These are phyloP conservation scores for Bicyclus anynana DNA, from an alignment of 1,140 invertebrate species.

Conservation along the genomic window DNA sequence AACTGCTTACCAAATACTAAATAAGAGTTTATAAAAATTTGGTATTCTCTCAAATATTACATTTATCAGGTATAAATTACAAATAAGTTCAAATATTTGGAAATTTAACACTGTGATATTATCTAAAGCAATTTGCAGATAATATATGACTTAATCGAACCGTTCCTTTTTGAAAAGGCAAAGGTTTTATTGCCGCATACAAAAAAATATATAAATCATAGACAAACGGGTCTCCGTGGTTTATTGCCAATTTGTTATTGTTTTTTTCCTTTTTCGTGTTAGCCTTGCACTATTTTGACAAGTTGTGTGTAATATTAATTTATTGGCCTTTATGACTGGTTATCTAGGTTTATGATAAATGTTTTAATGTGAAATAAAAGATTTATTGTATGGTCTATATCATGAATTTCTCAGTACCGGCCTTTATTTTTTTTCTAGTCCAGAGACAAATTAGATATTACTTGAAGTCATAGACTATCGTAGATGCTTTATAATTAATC, in stretches of 20 bases:
- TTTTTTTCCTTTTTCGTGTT: slow-evolving; percentile 25
- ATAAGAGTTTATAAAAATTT: too few species aligned
- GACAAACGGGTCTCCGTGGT: slow-evolving; percentile 34
- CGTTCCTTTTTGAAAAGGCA: slow-evolving; percentile 33
- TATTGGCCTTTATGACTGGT: slow-evolving; percentile 17
- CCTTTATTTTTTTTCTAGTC: too few species aligned
- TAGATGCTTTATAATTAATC: too few species aligned
- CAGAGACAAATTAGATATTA: too few species aligned
- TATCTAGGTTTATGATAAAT: slow-evolving; percentile 20
- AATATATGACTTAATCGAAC: slow-evolving; percentile 70
- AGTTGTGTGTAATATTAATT: slow-evolving; percentile 24
- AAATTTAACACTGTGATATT: slow-evolving; percentile 40
- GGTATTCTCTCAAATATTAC: too few species aligned
- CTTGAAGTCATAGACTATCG: too few species aligned
- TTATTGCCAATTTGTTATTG: slow-evolving; percentile 55
- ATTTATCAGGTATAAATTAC: too few species aligned
- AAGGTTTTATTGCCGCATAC: slow-evolving; percentile 42
- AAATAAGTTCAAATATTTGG: slow-evolving; percentile 15
- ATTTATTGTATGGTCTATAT: too few species aligned
- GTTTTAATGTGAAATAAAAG: slow-evolving; percentile 1
- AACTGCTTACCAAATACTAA: too few species aligned
- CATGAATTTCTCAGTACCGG: background rate
- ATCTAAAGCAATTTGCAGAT: slow-evolving; percentile 65
- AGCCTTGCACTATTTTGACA: slow-evolving; percentile 41
- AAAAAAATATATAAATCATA: slow-evolving; percentile 58